Evolutionary conservation across 2,113 vertebrate genomes (phyloP).

Genomic region (Anas platyrhynchos): DNA sequence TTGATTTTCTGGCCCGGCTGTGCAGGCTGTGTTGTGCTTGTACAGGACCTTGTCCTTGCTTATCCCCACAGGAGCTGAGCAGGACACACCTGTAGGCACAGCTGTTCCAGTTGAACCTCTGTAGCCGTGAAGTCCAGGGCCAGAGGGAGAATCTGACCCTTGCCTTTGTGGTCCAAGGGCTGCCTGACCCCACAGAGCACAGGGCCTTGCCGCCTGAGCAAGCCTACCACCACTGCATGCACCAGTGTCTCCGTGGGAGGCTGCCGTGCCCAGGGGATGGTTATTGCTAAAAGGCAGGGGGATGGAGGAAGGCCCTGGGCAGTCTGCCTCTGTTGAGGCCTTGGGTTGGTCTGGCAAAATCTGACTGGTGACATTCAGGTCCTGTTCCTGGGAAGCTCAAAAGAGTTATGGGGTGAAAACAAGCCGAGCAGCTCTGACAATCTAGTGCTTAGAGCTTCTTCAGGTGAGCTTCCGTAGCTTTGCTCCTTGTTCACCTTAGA

Average conservation of each 20-base stretch:
- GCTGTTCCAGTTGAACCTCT: not conserved
- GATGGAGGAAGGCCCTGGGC: fast-evolving
- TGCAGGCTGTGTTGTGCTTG: too few species aligned
- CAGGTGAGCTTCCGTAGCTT: not conserved
- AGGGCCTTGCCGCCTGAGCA: not conserved
- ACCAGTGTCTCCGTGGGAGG: too few species aligned
- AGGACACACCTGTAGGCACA: not conserved
- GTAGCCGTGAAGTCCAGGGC: not conserved
- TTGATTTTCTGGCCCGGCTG: too few species aligned
- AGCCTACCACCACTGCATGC: not conserved
- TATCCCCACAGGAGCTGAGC: too few species aligned
- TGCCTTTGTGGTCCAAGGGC: not conserved
- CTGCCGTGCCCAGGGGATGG: not conserved
- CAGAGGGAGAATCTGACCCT: not conserved
- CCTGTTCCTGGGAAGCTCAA: not conserved
- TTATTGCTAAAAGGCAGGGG: not conserved
- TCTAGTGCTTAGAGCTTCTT: not conserved
- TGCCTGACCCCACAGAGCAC: not conserved
- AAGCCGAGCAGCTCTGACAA: not conserved
- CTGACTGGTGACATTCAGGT: not conserved
- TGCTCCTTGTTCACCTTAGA: not conserved
- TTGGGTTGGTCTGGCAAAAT: not conserved
- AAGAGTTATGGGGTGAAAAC: not conserved
- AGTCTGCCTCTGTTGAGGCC: fast-evolving
- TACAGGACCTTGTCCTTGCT: too few species aligned